Conservation (phyloP, 2,888 invertebrate species). For the Diadromus collaris region DNA sequence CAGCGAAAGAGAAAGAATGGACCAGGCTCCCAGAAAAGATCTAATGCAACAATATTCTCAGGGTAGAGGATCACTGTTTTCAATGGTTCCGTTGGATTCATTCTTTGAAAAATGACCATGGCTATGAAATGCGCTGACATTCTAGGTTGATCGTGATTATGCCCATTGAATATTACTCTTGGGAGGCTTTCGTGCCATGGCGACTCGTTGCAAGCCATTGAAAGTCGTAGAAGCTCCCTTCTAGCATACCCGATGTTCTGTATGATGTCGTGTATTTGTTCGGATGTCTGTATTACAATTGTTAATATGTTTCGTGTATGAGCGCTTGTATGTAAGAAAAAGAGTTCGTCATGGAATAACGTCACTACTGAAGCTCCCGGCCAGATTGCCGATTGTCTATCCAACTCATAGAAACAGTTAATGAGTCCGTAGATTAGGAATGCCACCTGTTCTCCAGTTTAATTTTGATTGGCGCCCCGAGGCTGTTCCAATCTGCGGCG, state of each 20-base stretch:
- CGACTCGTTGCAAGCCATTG: neutral
- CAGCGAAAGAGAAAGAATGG: neutral
- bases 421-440: neutral
- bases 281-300: neutral
- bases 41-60: neutral
- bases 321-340: neutral
- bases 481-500: neutral
- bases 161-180: neutral
- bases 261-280: neutral
- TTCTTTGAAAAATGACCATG: neutral
- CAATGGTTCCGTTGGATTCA: neutral
- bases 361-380: neutral
- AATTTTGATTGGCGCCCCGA: neutral
- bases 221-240: neutral
- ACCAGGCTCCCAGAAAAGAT: neutral
- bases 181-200: neutral
- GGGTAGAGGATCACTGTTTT: neutral
- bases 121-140: neutral
- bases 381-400: neutral
- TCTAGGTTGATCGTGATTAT: neutral
- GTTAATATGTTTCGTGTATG: neutral
- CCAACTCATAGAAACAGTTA: neutral
- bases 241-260: neutral
- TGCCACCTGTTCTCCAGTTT: neutral
- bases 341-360: neutral